Conservation (phyloP, 2,113 vertebrate species). For the Rhegmatorhina hoffmannsi region DNA sequence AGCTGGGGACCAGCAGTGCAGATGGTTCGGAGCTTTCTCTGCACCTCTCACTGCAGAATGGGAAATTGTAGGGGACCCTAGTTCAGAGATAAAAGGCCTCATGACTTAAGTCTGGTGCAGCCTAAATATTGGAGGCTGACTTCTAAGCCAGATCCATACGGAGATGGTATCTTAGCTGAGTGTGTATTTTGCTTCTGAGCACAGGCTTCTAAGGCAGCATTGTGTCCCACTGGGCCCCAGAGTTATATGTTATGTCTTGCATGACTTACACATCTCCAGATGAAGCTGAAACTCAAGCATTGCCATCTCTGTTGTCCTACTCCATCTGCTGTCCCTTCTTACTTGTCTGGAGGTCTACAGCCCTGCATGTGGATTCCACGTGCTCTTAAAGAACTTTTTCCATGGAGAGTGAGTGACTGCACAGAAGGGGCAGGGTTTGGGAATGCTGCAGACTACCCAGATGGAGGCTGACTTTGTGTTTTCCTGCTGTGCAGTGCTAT, state of each 20-base stretch:
- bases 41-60: not conserved
- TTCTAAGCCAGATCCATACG: not conserved
- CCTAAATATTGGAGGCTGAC: not conserved
- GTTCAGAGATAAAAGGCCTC: not conserved
- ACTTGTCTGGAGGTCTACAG: not conserved
- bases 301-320: not conserved
- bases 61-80: not conserved
- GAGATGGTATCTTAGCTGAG: not conserved
- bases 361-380: accelerated
- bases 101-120: not conserved
- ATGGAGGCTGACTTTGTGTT: accelerated
- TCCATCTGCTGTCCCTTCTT: accelerated
- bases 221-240: not conserved
- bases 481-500: not conserved
- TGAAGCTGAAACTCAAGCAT: not conserved
- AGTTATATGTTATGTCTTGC: not conserved
- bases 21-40: not conserved
- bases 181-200: not conserved
- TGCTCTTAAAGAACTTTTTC: not conserved
- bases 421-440: not conserved
- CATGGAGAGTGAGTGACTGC: not conserved
- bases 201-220: not conserved
- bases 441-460: not conserved
- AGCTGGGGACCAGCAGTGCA: accelerated
- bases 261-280: not conserved